Conservation (phyloP, 2,888 invertebrate genomes). For the Nasonovia ribisnigri region DNA sequence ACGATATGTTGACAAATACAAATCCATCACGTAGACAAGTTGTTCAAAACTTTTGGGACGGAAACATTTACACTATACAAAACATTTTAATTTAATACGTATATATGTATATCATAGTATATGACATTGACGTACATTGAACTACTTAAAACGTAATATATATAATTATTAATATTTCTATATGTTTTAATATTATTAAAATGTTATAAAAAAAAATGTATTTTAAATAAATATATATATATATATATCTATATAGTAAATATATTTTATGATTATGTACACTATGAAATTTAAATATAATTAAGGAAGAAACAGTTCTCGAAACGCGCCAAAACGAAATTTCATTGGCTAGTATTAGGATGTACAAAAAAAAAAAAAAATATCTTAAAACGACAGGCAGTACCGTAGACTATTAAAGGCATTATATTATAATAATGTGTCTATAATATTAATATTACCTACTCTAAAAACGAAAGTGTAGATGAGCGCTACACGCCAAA, state of each 20-base stretch:
- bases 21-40: constrained; percentile 47
- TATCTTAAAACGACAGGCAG: background rate
- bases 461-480: constrained; percentile 23
- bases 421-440: background rate
- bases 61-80: constrained; percentile 57
- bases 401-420: background rate
- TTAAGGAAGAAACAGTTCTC: constrained; percentile 16
- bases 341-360: background rate
- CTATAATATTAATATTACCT: constrained; percentile 4
- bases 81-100: constrained; percentile 26
- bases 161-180: background rate
- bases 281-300: constrained; percentile 18
- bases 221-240: constrained; percentile 18
- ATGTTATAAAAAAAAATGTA: background rate
- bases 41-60: constrained; percentile 55
- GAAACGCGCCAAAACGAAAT: constrained; percentile 4
- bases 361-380: constrained; percentile 11
- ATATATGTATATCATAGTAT: background rate
- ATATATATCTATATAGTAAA: background rate
- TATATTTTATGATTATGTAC: background rate
- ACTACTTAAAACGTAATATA: constrained; percentile 35
- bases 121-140: constrained; percentile 8
- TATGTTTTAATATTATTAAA: constrained; percentile 22
- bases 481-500: background rate
- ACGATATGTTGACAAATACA: constrained; percentile 60